phyloP scores from a whole-genome alignment of 2,888 invertebrate genomes.

The Eupsilia transversa region DNA sequence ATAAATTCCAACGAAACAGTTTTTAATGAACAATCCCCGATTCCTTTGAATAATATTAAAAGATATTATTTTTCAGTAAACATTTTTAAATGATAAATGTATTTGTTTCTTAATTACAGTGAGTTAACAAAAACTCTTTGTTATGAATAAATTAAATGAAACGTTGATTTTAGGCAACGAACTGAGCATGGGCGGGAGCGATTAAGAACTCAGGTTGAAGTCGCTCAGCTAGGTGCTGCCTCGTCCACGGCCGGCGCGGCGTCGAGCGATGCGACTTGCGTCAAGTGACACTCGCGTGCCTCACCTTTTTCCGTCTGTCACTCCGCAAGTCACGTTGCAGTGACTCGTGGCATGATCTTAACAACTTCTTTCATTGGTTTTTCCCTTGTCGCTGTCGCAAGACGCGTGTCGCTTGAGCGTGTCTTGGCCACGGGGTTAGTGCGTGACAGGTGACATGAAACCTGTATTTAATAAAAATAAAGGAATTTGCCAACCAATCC shows the following conservation, averaged over 20 bases:
- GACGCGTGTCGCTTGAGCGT: background rate
- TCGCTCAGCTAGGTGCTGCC: too few species aligned
- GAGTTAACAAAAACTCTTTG: conserved; percentile 14
- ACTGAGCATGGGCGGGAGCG: background rate
- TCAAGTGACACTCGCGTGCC: background rate
- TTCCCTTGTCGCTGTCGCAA: background rate
- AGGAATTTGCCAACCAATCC: background rate
- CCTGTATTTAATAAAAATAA: background rate
- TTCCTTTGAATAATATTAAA: background rate
- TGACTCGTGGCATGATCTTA: background rate
- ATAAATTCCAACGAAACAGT: background rate
- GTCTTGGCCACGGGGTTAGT: background rate
- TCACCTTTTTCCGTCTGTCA: background rate
- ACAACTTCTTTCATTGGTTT: background rate
- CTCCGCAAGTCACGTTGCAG: background rate
- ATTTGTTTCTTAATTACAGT: conserved; percentile 9
- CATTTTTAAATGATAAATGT: conserved; percentile 9
- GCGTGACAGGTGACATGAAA: background rate
- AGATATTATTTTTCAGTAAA: conserved; percentile 9
- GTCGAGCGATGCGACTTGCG: background rate
- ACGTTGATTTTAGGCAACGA: background rate
- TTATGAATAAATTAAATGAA: conserved; percentile 21
- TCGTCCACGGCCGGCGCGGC: background rate
- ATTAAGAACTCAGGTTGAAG: background rate
- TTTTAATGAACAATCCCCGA: conserved; percentile 11